Conservation (phyloP, 2,113 vertebrate species). For the Odontophorus gujanensis region DNA sequence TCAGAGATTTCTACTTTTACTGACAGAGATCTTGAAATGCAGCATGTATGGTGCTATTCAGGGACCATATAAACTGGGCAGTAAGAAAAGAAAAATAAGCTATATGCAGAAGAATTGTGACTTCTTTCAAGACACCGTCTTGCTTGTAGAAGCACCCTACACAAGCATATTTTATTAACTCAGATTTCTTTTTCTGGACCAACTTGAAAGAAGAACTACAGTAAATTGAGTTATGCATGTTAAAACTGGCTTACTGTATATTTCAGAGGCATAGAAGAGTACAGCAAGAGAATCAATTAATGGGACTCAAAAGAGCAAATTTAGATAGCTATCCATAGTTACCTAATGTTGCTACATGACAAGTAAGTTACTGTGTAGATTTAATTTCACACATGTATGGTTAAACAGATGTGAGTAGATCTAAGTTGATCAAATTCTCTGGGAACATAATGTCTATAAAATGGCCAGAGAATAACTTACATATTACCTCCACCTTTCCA, state of each 20-base stretch:
- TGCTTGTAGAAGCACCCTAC: neutral
- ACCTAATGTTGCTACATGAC: neutral
- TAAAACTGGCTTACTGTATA: neutral
- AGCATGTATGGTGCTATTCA: neutral
- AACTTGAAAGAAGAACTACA: neutral
- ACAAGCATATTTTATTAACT: neutral
- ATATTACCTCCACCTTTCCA: neutral
- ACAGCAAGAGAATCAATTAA: neutral
- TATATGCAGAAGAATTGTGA: neutral
- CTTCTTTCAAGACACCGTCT: neutral
- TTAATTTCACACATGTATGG: neutral
- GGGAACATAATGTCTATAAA: neutral
- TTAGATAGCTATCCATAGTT: neutral
- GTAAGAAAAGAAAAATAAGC: neutral
- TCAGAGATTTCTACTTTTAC: neutral
- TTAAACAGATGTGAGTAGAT: neutral
- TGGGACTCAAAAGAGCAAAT: neutral
- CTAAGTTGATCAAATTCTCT: neutral
- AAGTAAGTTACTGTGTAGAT: neutral
- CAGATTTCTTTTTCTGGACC: neutral
- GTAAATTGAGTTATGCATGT: neutral
- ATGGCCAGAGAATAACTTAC: neutral
- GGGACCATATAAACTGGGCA: neutral
- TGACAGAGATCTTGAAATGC: neutral
- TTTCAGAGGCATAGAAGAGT: neutral